Base-by-base conservation (phyloP, 1,140 invertebrate genomes). In the Drosophila baimaii region DNA sequence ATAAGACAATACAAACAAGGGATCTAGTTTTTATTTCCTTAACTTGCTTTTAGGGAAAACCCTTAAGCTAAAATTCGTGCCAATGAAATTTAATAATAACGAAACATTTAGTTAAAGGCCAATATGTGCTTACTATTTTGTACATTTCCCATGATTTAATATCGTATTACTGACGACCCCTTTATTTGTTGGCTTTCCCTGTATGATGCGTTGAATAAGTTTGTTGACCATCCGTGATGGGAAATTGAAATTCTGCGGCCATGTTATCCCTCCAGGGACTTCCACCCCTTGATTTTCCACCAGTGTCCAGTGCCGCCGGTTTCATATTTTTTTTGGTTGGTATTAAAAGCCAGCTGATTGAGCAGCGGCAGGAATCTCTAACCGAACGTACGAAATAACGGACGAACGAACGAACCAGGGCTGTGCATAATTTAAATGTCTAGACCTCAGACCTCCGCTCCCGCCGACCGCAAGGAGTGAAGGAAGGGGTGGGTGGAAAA, bases 371-470 rank as follows among this genome's bases (percentile, higher is more conserved):
- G 58, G 23, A 8, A 39, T 9, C 23, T 63, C 33, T 59, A 63
- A 59, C 17, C 7, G 57, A 43, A 27, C 29, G 15, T 46, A 64
- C 59, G 4, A 29, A n/a, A n/a, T n/a, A n/a, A 17, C 21, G n/a
- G 21, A 12, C 21, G 23, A 23, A 10, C 12, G 15, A 27, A 9
- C 17, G 17, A 31, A 25, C 17, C 44, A 52, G 35, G 46, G 39
- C 55, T 58, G 61, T 76, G 74, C 71, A 76, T 77, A 59, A 68
- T 77, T 76, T 59, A 77, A 77, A 72, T 73, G 54, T 61, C 55
- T 73, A 54, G 63, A 41, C 41, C 63, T 37, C 59, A 66, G 15
- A 23, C 41, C 41, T 12, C 31, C 27, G 5, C 46, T 5, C n/a
- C 12, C 19, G 2, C 46, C 47, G 31, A 57, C 49, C 41, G 23